A percentile compares a stretch with the other conserved stretches of the same genome.
Conservation (phyloP, 2,797 vertebrate genomes). For the Sebastes nivosus region DNA sequence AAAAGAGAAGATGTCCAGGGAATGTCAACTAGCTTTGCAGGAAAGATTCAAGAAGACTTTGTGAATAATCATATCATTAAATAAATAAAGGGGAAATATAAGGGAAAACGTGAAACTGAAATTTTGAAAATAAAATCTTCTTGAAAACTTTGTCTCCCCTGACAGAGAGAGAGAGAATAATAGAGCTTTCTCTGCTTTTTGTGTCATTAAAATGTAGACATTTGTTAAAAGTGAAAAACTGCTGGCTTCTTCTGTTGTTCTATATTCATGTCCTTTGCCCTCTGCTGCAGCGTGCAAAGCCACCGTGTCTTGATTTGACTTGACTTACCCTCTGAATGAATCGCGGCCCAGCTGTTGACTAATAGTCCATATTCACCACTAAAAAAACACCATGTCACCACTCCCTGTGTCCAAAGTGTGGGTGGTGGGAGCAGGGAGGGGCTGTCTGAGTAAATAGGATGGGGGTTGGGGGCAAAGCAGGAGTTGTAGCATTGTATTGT, state of each 20-base stretch:
- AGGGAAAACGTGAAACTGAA: background rate
- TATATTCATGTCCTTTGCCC: conserved; percentile 14
- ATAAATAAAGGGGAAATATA: background rate
- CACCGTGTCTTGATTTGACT: conserved; percentile 59
- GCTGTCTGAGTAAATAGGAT: conserved; percentile 58
- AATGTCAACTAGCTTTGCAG: background rate
- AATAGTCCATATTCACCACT: conserved; percentile 63
- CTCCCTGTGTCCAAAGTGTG: conserved; percentile 67
- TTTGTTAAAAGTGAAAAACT: background rate
- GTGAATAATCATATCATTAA: background rate
- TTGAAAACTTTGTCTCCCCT: background rate
- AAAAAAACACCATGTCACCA: conserved; percentile 67
- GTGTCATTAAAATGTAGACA: background rate
- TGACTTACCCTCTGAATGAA: conserved; percentile 45
- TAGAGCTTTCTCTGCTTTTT: background rate
- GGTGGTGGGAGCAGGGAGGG: conserved; percentile 55
- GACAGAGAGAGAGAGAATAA: background rate
- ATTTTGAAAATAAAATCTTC: background rate
- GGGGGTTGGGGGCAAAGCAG: conserved; percentile 37
- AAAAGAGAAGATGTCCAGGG: background rate
- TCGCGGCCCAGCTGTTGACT: conserved; percentile 68
- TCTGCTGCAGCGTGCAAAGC: conserved; percentile 32
- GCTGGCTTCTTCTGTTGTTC: background rate
- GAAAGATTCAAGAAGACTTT: background rate
- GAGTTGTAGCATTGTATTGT: conserved; percentile 65